A percentile compares a stretch with the other conserved stretches of the same genome.
phyloP scores from a whole-genome alignment of 2,113 vertebrate genomes.

The Macheiramphus alcinus region DNA sequence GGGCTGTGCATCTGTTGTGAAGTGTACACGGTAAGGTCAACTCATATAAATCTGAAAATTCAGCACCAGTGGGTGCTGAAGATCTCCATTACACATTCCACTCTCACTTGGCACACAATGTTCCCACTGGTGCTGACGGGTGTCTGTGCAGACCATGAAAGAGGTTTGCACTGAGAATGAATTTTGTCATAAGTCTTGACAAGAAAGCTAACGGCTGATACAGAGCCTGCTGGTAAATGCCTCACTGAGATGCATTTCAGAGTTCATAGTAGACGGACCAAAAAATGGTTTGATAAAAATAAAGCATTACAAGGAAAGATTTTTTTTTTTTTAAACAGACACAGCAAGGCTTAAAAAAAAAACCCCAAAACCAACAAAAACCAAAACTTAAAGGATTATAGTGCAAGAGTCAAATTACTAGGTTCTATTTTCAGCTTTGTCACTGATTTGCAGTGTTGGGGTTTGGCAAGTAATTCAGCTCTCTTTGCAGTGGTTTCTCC shows the following conservation, averaged over 20 bases:
- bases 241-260: slow-evolving; percentile 20
- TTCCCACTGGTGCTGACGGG: background rate
- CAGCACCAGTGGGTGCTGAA: background rate
- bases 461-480: background rate
- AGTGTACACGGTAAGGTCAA: slow-evolving; percentile 83
- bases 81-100: background rate
- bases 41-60: background rate
- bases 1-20: slow-evolving; percentile 92
- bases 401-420: background rate
- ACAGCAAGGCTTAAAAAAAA: background rate
- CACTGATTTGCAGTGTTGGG: background rate
- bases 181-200: background rate
- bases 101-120: background rate
- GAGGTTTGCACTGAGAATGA: background rate
- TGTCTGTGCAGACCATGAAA: background rate
- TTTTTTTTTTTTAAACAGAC: background rate
- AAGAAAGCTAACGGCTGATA: background rate
- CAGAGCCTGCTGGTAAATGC: slow-evolving; percentile 27
- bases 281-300: slow-evolving; percentile 5
- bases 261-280: background rate
- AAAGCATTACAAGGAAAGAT: background rate
- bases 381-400: background rate
- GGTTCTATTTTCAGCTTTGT: background rate
- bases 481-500: background rate
- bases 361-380: background rate